Conservation (phyloP, 2,797 vertebrate species). For the Lepilemur septentrionalis region DNA sequence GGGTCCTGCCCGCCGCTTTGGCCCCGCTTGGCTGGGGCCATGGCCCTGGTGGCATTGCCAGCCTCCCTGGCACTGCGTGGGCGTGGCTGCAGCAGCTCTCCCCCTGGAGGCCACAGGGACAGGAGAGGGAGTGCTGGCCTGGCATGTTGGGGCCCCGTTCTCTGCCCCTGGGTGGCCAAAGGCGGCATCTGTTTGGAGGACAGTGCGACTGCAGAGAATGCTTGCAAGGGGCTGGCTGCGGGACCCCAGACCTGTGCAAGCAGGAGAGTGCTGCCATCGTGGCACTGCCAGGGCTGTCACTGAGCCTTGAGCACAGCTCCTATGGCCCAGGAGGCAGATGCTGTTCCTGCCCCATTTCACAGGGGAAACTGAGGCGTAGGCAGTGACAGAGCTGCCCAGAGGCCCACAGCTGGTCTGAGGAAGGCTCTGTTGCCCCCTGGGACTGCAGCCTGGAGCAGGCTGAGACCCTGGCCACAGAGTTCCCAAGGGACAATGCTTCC, state of each 20-base stretch:
- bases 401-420: accelerated
- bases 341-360: not conserved
- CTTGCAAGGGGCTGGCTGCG: not conserved
- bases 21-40: conserved; percentile 45
- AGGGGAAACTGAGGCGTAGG: not conserved
- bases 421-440: accelerated
- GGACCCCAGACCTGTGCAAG: accelerated
- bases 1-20: not conserved
- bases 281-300: not conserved
- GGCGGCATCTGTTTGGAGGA: not conserved
- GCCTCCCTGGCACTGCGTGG: not conserved
- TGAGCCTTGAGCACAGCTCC: accelerated
- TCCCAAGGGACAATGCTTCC: not conserved
- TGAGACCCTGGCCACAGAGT: not conserved
- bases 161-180: not conserved
- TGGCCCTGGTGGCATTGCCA: accelerated
- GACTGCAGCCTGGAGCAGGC: not conserved
- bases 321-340: not conserved
- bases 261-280: accelerated
- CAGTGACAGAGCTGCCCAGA: accelerated
- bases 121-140: not conserved
- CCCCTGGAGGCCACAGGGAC: not conserved
- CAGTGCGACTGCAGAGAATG: accelerated
- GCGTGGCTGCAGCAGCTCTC: accelerated
- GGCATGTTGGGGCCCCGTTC: not conserved